phyloP scores from a whole-genome alignment of 2,113 vertebrate genomes.

The Rhineura floridana region DNA sequence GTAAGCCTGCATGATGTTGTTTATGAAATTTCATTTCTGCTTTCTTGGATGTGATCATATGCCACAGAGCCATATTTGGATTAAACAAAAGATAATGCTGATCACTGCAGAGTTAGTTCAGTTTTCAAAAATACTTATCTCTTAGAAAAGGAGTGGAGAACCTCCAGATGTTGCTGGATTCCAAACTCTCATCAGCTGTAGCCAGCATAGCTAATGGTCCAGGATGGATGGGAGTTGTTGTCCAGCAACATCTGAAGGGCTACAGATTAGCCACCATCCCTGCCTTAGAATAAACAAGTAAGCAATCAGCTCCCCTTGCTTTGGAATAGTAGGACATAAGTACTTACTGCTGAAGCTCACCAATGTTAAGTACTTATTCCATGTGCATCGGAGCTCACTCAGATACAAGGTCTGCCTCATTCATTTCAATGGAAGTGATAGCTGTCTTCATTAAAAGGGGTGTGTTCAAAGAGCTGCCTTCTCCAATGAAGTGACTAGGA shows the following conservation, averaged over 20 bases:
- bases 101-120: neutral
- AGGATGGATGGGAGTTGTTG: too few relatives aligned
- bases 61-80: neutral
- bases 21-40: neutral
- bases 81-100: neutral
- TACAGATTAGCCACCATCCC: too few relatives aligned
- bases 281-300: neutral
- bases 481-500: too few relatives aligned
- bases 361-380: neutral
- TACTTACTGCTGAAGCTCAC: neutral
- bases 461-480: too few relatives aligned
- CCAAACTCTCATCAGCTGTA: too few relatives aligned
- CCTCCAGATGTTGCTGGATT: too few relatives aligned
- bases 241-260: too few relatives aligned
- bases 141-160: too few relatives aligned
- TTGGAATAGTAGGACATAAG: neutral
- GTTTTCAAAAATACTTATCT: neutral
- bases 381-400: too few relatives aligned
- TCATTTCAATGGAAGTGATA: neutral
- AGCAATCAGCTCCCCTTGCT: neutral
- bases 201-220: too few relatives aligned
- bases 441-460: neutral
- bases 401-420: neutral
- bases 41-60: neutral
- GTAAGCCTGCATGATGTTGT: neutral